phyloP scores from a whole-genome alignment of 2,797 vertebrate genomes.

The Apogon hyalosoma region DNA sequence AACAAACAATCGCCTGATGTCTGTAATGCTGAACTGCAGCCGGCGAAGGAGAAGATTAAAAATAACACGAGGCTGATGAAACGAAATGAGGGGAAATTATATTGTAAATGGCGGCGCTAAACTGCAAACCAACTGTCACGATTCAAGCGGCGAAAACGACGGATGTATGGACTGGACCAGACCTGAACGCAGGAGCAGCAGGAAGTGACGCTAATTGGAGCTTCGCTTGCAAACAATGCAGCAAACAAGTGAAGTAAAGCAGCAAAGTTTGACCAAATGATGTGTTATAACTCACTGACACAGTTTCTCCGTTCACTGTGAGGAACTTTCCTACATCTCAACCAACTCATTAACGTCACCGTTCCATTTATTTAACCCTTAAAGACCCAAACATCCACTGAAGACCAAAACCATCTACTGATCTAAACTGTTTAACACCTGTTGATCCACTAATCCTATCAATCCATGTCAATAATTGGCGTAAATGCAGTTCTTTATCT shows the following conservation, averaged over 20 bases:
- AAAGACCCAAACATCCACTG: no score
- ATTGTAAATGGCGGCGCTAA: neutral
- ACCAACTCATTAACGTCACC: no score
- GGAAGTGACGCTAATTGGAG: constrained; percentile 57
- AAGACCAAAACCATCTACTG: no score
- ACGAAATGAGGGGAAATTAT: constrained; percentile 25
- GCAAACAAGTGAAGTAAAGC: neutral
- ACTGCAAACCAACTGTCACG: neutral
- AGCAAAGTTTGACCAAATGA: no score
- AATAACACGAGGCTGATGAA: neutral
- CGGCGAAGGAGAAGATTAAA: constrained; percentile 10
- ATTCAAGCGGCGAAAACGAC: neutral
- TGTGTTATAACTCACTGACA: no score
- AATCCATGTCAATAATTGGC: no score
- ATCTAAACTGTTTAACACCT: no score
- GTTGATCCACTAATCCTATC: no score
- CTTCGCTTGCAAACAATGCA: constrained; percentile 51
- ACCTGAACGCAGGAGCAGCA: constrained; percentile 21
- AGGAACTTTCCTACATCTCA: no score
- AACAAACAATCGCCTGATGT: constrained; percentile 22
- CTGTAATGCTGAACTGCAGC: constrained; percentile 15
- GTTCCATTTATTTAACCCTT: no score
- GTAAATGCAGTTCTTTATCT: no score
- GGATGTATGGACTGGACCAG: constrained; percentile 2
- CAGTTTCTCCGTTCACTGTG: no score